phyloP scores from a whole-genome alignment of 1,140 invertebrate species.

The Phthorimaea operculella region DNA sequence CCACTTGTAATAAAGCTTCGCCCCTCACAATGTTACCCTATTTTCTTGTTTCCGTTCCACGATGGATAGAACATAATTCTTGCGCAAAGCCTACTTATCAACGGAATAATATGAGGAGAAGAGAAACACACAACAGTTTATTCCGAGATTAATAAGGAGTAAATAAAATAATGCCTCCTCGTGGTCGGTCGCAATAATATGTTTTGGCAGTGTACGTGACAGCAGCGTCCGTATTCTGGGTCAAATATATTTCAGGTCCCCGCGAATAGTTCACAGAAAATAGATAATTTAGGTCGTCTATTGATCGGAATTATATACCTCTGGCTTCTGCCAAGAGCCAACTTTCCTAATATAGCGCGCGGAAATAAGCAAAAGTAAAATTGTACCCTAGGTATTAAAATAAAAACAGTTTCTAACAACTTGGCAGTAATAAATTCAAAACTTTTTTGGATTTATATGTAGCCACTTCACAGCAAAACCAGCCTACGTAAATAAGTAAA shows the following conservation, averaged over 20 bases:
- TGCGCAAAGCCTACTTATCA: slow-evolving; percentile 9
- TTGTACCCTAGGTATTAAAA: background rate
- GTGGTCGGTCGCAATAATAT: slow-evolving; percentile 22
- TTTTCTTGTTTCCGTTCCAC: background rate
- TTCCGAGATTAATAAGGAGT: slow-evolving; percentile 24
- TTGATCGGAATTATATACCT: background rate
- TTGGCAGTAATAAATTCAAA: background rate
- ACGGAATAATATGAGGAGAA: slow-evolving; percentile 13
- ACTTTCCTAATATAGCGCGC: background rate
- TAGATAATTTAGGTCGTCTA: background rate
- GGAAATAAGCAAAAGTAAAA: background rate
- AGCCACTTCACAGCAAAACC: no score
- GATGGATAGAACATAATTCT: slow-evolving; percentile 4
- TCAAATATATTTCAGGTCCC: background rate
- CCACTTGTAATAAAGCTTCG: no score
- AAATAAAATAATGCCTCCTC: slow-evolving; percentile 27
- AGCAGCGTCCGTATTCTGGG: slow-evolving; percentile 11
- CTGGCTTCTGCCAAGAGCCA: background rate
- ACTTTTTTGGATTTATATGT: background rate
- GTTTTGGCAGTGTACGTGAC: slow-evolving; percentile 25
- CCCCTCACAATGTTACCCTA: no score
- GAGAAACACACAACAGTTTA: slow-evolving; percentile 15
- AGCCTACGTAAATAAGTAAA: no score
- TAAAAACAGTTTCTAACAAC: background rate
- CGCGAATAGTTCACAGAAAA: no score